Evolutionary conservation across 2,888 invertebrate genomes (phyloP).

Genomic region (Dromius quadrimaculatus): DNA sequence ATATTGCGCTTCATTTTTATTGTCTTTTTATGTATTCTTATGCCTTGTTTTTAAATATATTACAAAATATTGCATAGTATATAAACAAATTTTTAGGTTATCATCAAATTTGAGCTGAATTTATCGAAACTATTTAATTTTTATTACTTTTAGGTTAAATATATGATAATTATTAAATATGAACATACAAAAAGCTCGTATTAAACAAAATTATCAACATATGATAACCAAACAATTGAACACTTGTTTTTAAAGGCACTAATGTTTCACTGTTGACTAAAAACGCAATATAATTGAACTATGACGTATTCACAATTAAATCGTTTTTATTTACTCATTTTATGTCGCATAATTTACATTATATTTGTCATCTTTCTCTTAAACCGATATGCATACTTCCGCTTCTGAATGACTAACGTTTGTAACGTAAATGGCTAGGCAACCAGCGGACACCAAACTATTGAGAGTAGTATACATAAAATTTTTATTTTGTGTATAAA

Average conservation of each 20-base stretch:
- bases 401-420: neutral
- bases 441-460: neutral
- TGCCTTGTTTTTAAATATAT: constrained; percentile 39
- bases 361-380: constrained; percentile 32
- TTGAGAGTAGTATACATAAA: too few species aligned
- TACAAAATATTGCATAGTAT: constrained; percentile 36
- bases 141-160: constrained; percentile 21
- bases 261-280: neutral
- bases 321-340: constrained; percentile 20
- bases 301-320: constrained; percentile 1
- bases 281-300: neutral
- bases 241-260: constrained; percentile 34
- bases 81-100: constrained; percentile 8
- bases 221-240: constrained; percentile 31
- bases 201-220: constrained; percentile 14
- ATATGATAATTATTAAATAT: neutral
- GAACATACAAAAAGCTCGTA: neutral
- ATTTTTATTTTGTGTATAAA: too few species aligned
- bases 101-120: too few species aligned
- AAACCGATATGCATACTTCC: neutral
- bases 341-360: constrained; percentile 16
- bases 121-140: too few species aligned
- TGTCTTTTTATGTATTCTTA: constrained; percentile 20
- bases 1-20: constrained; percentile 38
- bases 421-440: neutral